Evolutionary conservation across 2,113 vertebrate genomes (phyloP).

Genomic region (Lepisosteus oculatus): DNA sequence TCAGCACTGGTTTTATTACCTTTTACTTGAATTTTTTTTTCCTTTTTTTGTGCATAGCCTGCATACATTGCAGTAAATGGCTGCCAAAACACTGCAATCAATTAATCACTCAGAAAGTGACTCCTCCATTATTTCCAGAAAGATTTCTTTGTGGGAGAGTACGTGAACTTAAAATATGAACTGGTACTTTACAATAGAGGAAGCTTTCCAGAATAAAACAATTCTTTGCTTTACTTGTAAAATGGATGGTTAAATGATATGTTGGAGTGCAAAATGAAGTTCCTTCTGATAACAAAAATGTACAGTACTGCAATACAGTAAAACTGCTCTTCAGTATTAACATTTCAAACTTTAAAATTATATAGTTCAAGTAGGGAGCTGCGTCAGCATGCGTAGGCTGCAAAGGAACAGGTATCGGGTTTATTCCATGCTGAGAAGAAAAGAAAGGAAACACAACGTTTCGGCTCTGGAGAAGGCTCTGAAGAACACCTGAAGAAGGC

Average conservation of each 20-base stretch:
- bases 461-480: too few relatives aligned
- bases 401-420: too few relatives aligned
- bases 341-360: too few relatives aligned
- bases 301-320: not conserved
- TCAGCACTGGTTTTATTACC: not conserved
- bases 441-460: too few relatives aligned
- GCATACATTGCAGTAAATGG: not conserved
- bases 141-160: not conserved
- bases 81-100: not conserved
- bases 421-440: too few relatives aligned
- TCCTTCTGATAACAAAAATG: not conserved
- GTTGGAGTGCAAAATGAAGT: not conserved
- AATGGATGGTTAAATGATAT: not conserved
- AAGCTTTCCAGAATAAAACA: not conserved
- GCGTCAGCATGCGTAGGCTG: too few relatives aligned
- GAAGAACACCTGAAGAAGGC: too few relatives aligned
- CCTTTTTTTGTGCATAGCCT: not conserved
- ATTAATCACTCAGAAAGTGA: not conserved
- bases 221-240: not conserved
- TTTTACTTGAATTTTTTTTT: not conserved
- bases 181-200: too few relatives aligned
- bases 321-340: not conserved
- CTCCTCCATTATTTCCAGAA: not conserved
- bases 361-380: too few relatives aligned
- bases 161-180: not conserved